Evolutionary conservation across 2,113 vertebrate species (phyloP).

Genomic region (human (Homo sapiens)): GRCh38 chrX:101517001-101517500

Average conservation of each 20-base stretch:
- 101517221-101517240: slow-evolving; percentile 45
- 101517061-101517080: not conserved
- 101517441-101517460: too few relatives aligned
- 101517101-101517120: slow-evolving; percentile 10
- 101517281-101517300: not conserved
- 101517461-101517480: too few relatives aligned
- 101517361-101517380: too few relatives aligned
- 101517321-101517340: not conserved
- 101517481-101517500: too few relatives aligned
- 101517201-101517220: slow-evolving; percentile 47
- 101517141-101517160: not conserved
- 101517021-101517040: not conserved
- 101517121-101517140: slow-evolving; percentile 22
- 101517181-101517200: not conserved
- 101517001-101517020: not conserved
- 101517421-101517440: too few relatives aligned
- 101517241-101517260: slow-evolving; percentile 46
- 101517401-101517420: too few relatives aligned
- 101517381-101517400: too few relatives aligned
- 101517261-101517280: slow-evolving; percentile 45
- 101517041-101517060: slow-evolving; percentile 4
- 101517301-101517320: slow-evolving; percentile 33
- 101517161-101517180: slow-evolving; percentile 38
- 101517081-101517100: not conserved
- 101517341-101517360: too few relatives aligned